These are phyloP conservation scores for Calidris pygmaea DNA, from an alignment of 2,113 vertebrate genomes.

Conservation along the genomic window DNA sequence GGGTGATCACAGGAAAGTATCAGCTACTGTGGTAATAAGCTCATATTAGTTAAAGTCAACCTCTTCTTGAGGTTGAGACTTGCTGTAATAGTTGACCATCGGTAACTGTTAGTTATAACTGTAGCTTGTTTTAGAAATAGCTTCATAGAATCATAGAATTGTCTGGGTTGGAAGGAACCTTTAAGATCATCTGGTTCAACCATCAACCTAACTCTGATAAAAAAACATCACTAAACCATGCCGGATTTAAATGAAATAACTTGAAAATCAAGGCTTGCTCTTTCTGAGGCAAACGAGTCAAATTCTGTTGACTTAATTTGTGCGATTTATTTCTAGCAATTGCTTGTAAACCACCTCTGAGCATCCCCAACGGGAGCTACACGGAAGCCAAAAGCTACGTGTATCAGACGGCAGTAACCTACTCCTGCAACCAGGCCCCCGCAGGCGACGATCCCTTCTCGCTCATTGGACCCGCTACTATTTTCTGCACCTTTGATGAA, in stretches of 20 bases:
- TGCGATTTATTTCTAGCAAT: constrained; percentile 14
- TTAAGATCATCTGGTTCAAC: too few relatives aligned
- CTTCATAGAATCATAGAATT: background rate
- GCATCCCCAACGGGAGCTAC: constrained; percentile 20
- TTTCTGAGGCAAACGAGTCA: background rate
- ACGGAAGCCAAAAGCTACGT: background rate
- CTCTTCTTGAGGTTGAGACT: background rate
- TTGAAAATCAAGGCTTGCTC: background rate
- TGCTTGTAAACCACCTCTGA: constrained; percentile 49
- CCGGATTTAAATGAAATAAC: background rate
- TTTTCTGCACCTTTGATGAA: background rate
- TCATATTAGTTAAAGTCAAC: background rate
- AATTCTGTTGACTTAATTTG: background rate
- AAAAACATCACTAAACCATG: too few relatives aligned
- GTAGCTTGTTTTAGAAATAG: background rate
- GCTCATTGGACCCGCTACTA: background rate
- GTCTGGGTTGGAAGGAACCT: too few relatives aligned
- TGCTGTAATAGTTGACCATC: background rate
- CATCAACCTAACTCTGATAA: too few relatives aligned
- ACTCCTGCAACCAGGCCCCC: background rate
- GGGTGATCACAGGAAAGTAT: background rate
- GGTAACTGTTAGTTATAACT: background rate
- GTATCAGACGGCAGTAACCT: constrained; percentile 52
- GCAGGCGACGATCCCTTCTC: background rate
- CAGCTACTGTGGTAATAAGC: background rate